Evolutionary conservation across 1,140 invertebrate species (phyloP).

Genomic region (Drosophila asahinai): DNA sequence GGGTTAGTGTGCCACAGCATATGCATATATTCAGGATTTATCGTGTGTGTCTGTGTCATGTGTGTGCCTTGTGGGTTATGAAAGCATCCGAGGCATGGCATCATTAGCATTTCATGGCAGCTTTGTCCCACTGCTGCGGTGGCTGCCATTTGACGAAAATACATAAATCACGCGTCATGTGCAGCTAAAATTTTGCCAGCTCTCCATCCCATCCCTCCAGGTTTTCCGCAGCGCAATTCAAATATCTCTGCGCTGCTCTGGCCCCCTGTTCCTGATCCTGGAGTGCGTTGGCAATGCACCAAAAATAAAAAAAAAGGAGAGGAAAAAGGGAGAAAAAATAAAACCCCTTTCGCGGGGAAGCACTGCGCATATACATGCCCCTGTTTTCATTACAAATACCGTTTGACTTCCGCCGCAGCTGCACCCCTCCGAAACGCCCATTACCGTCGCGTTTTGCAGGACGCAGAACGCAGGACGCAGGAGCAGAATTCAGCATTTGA

Average conservation of each 20-base stretch:
- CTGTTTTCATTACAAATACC: conserved; percentile 83
- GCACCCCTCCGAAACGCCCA: background rate
- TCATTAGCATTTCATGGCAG: conserved; percentile 82
- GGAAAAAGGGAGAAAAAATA: background rate
- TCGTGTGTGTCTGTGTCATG: conserved; percentile 4
- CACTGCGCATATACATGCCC: conserved; percentile 69
- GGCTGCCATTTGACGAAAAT: conserved; percentile 82
- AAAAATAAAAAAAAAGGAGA: conserved; percentile 33
- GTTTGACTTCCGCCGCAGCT: conserved; percentile 79
- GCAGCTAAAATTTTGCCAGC: conserved; percentile 64
- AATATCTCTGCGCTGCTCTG: conserved; percentile 56
- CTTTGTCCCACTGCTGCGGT: conserved; percentile 59
- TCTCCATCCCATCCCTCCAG: background rate
- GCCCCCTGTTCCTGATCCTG: conserved; percentile 39
- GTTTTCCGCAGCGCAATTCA: conserved; percentile 54
- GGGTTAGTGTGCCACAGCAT: conserved; percentile 48
- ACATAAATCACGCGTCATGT: conserved; percentile 84
- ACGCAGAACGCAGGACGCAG: conserved; percentile 1
- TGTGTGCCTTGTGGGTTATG: conserved; percentile 61
- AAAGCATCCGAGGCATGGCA: conserved; percentile 70
- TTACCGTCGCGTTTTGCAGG: background rate
- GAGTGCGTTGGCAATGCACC: conserved; percentile 80
- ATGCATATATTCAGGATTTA: conserved; percentile 28
- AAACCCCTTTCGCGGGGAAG: conserved; percentile 10
- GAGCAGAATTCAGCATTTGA: conserved; percentile 43